Evolutionary conservation across 2,797 vertebrate species (phyloP), one percentile per base, ranked within the genome.

Genomic region (Euphonia xanthogaster): DNA sequence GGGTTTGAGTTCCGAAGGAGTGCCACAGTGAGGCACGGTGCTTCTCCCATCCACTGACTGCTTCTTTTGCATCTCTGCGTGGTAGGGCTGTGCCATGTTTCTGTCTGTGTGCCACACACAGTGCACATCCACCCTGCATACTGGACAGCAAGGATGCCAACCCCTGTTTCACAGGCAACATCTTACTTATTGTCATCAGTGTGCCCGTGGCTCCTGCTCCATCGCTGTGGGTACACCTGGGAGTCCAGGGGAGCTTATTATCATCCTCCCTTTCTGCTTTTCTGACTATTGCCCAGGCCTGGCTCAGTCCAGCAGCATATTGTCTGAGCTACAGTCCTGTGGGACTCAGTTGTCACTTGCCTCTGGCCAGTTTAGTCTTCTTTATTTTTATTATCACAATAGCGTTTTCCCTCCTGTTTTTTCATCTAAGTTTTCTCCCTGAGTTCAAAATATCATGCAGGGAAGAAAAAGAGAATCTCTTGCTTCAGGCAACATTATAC

Each of bases 391-490:
- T 78, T 90, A 70, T 10, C 54, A 47, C 30, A 86, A 91, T 80
- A 90, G 76, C 19, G 15, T 90, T 91, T 80, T 61, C 54, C 18
- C 7, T 87, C 63, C 37, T 25, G 35, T 79, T 88, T 90, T 80
- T 82, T 25, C 45, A 57, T 81, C 37, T n/a, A 55, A 71, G 77
- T 95, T 88, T 92, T 88, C 62, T 91, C 48, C 60, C 71, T 44
- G 24, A 91, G 55, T 53, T 75, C 0, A 1, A 90, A 48, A 33
- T 61, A 84, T 11, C 24, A 2, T 17, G 27, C 51, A 68, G 48
- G 33, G 37, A 90, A 86, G 45, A 79, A 65, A 88, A 79, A 87
- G 60, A 83, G 37, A 86, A 91, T 88, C 25, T 88, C 42, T 84
- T 88, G 55, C 80, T 94, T 88, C 45, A 73, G 73, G 90, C 9